A percentile compares a stretch with the other conserved stretches of the same genome.
Evolutionary conservation across 2,113 vertebrate genomes (phyloP).

Genomic region (Caracal caracal): DNA sequence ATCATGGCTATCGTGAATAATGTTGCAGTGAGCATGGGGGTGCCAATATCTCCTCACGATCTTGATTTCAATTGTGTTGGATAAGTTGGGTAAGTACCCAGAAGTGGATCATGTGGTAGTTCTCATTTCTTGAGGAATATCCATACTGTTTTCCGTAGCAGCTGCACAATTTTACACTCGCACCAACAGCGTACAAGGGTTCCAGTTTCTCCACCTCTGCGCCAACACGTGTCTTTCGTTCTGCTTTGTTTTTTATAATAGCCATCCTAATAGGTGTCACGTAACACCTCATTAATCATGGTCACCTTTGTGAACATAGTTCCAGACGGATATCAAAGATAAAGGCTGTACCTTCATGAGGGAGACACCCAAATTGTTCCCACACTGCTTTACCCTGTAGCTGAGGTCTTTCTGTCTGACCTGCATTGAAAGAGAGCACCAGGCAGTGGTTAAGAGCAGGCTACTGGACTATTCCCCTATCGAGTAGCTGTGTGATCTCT

Average conservation of each 20-base stretch:
- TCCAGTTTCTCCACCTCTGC: not conserved
- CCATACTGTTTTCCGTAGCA: not conserved
- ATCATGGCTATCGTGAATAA: not conserved
- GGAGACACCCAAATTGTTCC: not conserved
- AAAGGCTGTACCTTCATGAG: not conserved
- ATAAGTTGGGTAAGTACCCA: not conserved
- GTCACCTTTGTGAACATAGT: not conserved
- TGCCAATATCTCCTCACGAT: not conserved
- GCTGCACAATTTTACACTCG: not conserved
- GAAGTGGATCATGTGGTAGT: not conserved
- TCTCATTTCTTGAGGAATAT: not conserved
- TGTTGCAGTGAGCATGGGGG: not conserved
- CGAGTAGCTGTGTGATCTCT: not conserved
- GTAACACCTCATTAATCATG: not conserved
- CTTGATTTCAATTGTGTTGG: not conserved
- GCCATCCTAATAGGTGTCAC: not conserved
- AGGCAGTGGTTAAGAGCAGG: fast-evolving
- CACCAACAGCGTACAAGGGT: not conserved
- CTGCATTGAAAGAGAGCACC: not conserved
- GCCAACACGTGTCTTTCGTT: not conserved
- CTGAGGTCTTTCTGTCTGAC: fast-evolving
- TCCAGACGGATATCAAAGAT: not conserved
- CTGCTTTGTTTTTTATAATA: not conserved
- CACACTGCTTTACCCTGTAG: not conserved
- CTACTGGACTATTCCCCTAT: not conserved